Evolutionary conservation across 92 coral and sea anemone species (phyloP).

Genomic region (Parazoanthus swiftii): DNA sequence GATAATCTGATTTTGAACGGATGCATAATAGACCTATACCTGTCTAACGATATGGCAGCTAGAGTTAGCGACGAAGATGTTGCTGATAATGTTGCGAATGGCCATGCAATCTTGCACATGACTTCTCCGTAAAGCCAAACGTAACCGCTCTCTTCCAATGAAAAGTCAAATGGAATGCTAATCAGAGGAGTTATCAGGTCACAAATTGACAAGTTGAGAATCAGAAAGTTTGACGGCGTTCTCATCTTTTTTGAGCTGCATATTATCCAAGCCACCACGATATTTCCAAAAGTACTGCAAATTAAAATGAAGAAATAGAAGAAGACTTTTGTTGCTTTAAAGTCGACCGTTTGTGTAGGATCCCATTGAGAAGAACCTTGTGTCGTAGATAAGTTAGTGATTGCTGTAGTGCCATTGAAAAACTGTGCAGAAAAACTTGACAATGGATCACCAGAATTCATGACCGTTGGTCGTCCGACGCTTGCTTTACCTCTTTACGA

Average conservation of each 20-base stretch:
- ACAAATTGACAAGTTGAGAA: slow-evolving; percentile 87
- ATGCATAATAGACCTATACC: slow-evolving; percentile 87
- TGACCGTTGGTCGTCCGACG: neutral
- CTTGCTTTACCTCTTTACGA: neutral
- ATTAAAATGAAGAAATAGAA: slow-evolving; percentile 68
- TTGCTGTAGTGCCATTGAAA: neutral
- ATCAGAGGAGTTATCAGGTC: slow-evolving; percentile 84
- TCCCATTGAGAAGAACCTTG: neutral
- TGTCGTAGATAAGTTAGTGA: neutral
- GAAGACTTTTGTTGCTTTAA: slow-evolving; percentile 61
- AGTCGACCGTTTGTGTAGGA: slow-evolving; percentile 30
- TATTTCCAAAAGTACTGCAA: slow-evolving; percentile 76
- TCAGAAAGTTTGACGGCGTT: slow-evolving; percentile 75
- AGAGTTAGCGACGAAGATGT: slow-evolving; percentile 84
- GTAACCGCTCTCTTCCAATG: slow-evolving; percentile 70
- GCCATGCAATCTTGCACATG: slow-evolving; percentile 83
- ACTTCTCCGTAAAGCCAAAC: slow-evolving; percentile 78
- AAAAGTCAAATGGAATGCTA: slow-evolving; percentile 91
- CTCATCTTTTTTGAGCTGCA: slow-evolving; percentile 71
- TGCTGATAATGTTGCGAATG: slow-evolving; percentile 74
- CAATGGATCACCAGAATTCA: neutral
- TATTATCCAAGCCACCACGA: slow-evolving; percentile 75
- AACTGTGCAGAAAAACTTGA: neutral
- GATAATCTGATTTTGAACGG: slow-evolving; percentile 82
- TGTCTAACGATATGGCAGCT: slow-evolving; percentile 86